phyloP scores from a whole-genome alignment of 2,888 invertebrate species.

The Copidosoma aretas region DNA sequence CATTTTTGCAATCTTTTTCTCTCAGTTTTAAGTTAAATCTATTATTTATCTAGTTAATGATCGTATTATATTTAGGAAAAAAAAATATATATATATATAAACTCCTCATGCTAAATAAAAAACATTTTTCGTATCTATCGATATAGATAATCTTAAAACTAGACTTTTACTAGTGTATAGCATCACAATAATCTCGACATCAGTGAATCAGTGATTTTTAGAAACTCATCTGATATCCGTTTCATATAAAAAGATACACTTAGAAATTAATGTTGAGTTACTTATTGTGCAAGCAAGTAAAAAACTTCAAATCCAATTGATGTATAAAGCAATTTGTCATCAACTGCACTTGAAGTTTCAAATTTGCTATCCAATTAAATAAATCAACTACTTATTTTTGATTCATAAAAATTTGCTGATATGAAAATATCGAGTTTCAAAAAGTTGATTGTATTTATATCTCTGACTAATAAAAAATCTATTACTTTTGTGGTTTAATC shows the following conservation, averaged over 20 bases:
- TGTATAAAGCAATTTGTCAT: background rate
- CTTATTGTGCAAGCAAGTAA: background rate
- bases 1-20: constrained; percentile 10
- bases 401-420: background rate
- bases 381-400: background rate
- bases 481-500: background rate
- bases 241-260: background rate
- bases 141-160: background rate
- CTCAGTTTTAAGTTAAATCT: background rate
- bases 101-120: background rate
- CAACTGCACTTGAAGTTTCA: background rate
- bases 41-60: background rate
- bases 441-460: background rate
- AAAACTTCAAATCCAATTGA: background rate
- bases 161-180: background rate
- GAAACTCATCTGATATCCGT: background rate
- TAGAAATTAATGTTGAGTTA: background rate
- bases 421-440: background rate
- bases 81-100: background rate
- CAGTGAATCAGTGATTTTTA: background rate
- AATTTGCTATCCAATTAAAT: background rate
- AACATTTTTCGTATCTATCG: background rate
- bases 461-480: background rate
- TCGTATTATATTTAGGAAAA: background rate
- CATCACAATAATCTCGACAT: background rate